Evolutionary conservation across 2,113 vertebrate genomes (phyloP).

Genomic region (Phoenicopterus ruber): DNA sequence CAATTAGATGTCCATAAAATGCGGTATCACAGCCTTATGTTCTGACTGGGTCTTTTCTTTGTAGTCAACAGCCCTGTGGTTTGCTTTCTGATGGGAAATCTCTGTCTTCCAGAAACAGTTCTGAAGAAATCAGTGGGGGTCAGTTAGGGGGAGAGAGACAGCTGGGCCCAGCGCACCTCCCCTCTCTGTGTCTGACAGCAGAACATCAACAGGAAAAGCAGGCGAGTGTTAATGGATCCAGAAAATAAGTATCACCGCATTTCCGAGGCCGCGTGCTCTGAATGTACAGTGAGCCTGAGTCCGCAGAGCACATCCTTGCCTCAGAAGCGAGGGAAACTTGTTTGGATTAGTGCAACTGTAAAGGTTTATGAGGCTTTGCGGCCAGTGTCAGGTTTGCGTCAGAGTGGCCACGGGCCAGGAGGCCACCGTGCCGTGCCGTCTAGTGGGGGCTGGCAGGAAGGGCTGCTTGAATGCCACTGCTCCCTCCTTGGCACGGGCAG

Average conservation of each 20-base stretch:
- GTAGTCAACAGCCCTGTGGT: not conserved
- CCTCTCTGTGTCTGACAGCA: not conserved
- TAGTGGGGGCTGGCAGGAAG: not conserved
- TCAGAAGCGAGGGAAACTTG: not conserved
- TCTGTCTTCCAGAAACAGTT: not conserved
- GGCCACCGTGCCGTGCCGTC: not conserved
- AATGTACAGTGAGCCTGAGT: not conserved
- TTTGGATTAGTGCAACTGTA: not conserved
- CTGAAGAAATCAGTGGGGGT: not conserved
- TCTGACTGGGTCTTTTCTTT: not conserved
- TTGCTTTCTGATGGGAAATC: not conserved
- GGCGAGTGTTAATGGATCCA: fast-evolving
- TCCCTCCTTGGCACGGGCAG: not conserved
- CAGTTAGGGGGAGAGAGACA: not conserved
- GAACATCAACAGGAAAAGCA: not conserved
- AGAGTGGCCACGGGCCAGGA: not conserved
- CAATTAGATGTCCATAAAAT: not conserved
- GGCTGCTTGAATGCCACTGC: fast-evolving
- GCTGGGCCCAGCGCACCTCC: not conserved
- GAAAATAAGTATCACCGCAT: not conserved
- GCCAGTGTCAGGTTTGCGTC: not conserved
- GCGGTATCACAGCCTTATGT: not conserved
- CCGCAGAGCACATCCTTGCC: not conserved
- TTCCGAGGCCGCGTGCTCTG: not conserved
- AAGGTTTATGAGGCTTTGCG: not conserved